These are phyloP conservation scores for Heloderma charlesbogerti DNA, from an alignment of 2,113 vertebrate species.

Conservation along the genomic window DNA sequence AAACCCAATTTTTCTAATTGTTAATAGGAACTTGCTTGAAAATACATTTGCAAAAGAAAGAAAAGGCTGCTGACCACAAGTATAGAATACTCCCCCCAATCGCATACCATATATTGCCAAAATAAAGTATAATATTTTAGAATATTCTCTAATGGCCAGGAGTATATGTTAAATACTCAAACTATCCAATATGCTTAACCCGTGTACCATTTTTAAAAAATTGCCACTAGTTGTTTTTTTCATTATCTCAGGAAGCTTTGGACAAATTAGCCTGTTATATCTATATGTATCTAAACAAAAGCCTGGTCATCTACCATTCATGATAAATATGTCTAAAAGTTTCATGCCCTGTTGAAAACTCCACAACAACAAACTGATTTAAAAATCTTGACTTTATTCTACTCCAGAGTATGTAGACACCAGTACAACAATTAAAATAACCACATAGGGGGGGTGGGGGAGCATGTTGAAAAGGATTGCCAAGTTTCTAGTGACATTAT, in stretches of 20 bases:
- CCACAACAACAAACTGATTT: not conserved
- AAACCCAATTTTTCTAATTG: not conserved
- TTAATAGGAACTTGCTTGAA: too few relatives aligned
- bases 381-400: slow-evolving; percentile 10
- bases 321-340: not conserved
- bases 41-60: not conserved
- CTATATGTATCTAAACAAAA: not conserved
- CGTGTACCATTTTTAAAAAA: not conserved
- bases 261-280: not conserved
- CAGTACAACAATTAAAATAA: slow-evolving; percentile 10
- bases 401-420: not conserved
- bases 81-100: too few relatives aligned
- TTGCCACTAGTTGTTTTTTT: not conserved
- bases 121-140: not conserved
- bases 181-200: not conserved
- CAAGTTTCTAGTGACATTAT: not conserved
- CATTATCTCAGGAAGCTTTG: not conserved
- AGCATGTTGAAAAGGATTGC: not conserved
- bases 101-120: not conserved
- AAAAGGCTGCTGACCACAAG: not conserved
- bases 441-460: too few relatives aligned
- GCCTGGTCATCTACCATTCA: not conserved
- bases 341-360: not conserved
- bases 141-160: not conserved
- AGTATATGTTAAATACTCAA: not conserved